Percentiles rank a stretch among this genome's conserved stretches.
phyloP scores from a whole-genome alignment of 2,888 invertebrate species.

The Ectropis crepuscularia region DNA sequence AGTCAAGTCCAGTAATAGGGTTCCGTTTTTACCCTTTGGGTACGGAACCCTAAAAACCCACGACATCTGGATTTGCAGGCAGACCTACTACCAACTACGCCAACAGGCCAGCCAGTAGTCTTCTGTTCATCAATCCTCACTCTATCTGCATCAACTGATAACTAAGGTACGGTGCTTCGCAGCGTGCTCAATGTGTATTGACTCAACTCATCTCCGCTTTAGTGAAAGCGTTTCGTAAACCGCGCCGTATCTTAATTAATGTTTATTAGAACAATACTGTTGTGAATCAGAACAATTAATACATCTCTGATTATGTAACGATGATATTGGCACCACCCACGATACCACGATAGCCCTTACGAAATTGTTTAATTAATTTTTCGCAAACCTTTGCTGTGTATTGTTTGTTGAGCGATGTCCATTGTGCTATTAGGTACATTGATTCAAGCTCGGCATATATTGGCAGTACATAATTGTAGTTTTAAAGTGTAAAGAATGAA shows the following conservation, averaged over 20 bases:
- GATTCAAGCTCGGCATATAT: conserved; percentile 9
- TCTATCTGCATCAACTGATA: too few species aligned
- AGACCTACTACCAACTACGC: too few species aligned
- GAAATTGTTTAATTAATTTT: conserved; percentile 26
- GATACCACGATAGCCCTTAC: conserved; percentile 15
- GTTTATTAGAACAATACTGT: conserved; percentile 17
- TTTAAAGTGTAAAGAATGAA: too few species aligned
- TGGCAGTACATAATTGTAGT: too few species aligned
- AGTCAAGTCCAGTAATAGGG: too few species aligned
- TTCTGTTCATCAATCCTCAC: too few species aligned
- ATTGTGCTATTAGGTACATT: conserved; percentile 19
- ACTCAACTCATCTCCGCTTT: conserved; percentile 1
- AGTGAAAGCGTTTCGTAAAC: conserved; percentile 13
- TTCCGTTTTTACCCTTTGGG: too few species aligned
- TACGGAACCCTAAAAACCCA: too few species aligned
- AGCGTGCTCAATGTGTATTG: background rate
- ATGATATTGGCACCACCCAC: conserved; percentile 7
- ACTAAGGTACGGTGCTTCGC: too few species aligned
- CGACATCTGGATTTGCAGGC: too few species aligned
- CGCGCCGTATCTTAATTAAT: conserved; percentile 7
- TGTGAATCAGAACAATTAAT: background rate
- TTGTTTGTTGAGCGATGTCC: background rate
- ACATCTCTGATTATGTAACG: conserved; percentile 5
- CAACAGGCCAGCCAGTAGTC: too few species aligned
- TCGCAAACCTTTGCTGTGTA: conserved; percentile 16